phyloP scores from a whole-genome alignment of 1,140 invertebrate species.

The Venustaconcha ellipsiformis region DNA sequence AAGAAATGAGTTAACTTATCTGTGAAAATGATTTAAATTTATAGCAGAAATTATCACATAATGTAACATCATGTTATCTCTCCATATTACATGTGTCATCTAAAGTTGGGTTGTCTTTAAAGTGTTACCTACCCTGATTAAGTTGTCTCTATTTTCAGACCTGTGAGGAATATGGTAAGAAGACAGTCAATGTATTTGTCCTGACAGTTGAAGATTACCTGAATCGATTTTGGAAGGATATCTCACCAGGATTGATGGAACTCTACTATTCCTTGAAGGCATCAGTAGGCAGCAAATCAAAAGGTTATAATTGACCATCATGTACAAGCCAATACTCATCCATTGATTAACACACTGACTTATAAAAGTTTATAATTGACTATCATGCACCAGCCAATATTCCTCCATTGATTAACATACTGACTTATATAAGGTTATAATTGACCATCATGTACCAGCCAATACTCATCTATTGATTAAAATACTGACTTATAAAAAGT shows the following conservation, averaged over 20 bases:
- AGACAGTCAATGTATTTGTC: constrained; percentile 56
- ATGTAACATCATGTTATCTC: too few relatives aligned
- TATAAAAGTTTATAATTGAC: too few relatives aligned
- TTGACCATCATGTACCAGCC: background rate
- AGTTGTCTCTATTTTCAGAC: constrained; percentile 32
- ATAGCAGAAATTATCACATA: too few relatives aligned
- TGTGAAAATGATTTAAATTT: too few relatives aligned
- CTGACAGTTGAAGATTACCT: constrained; percentile 58
- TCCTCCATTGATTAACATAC: too few relatives aligned
- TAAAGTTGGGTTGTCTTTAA: too few relatives aligned
- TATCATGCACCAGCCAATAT: too few relatives aligned
- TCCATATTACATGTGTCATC: too few relatives aligned
- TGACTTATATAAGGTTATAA: background rate
- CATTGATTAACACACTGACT: background rate
- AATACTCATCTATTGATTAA: background rate
- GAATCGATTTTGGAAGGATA: constrained; percentile 50
- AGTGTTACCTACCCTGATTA: background rate
- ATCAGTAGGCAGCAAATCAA: constrained; percentile 35
- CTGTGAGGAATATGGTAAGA: constrained; percentile 46
- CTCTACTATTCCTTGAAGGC: constrained; percentile 54
- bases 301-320: constrained; percentile 30
- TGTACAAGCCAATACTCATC: background rate
- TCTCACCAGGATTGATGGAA: constrained; percentile 38
- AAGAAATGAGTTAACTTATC: too few relatives aligned
- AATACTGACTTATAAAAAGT: too few relatives aligned